A percentile compares a stretch with the other conserved stretches of the same genome.
Evolutionary conservation across 2,888 invertebrate genomes (phyloP).

Genomic region (Morinoia aosen): DNA sequence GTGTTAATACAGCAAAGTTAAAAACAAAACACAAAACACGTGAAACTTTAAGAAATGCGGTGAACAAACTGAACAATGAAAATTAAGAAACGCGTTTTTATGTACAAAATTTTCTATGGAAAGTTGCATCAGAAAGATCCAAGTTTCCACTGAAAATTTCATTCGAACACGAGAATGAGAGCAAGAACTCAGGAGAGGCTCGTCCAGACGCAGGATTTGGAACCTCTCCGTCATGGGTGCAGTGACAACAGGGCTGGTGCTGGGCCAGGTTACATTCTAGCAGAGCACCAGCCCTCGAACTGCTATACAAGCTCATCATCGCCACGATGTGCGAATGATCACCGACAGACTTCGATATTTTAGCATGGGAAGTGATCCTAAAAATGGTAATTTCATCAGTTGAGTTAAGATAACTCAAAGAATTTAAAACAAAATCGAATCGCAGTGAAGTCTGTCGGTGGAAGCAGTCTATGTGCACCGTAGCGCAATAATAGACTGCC

Average conservation of each 20-base stretch:
- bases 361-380: neutral
- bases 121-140: neutral
- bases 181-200: neutral
- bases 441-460: neutral
- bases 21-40: neutral
- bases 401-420: neutral
- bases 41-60: neutral
- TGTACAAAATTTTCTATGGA: neutral
- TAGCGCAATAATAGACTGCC: neutral
- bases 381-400: neutral
- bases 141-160: neutral
- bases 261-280: neutral
- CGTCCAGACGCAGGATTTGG: neutral
- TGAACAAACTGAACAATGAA: neutral
- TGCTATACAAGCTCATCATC: neutral
- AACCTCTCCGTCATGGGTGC: neutral
- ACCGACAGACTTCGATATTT: neutral
- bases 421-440: neutral
- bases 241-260: neutral
- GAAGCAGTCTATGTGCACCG: neutral
- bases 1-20: neutral
- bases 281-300: neutral
- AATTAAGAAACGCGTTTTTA: neutral
- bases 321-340: neutral
- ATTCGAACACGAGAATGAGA: neutral